A percentile compares a stretch with the other conserved stretches of the same genome.
Conservation (phyloP, 2,888 invertebrate genomes). For the Drosophila recens region DNA sequence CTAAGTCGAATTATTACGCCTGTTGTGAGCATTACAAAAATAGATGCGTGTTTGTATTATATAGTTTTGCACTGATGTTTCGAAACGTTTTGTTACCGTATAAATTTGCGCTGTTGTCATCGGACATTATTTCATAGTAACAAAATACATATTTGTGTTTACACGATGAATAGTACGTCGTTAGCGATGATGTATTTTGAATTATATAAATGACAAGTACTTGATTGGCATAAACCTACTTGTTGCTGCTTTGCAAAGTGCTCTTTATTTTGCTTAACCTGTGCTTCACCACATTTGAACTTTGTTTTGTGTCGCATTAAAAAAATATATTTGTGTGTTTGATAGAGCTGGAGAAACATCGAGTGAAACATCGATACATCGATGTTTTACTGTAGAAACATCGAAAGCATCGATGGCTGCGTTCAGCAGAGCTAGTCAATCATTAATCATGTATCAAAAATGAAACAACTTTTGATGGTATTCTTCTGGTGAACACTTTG, state of each 20-base stretch:
- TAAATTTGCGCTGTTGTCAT: constrained; percentile 54
- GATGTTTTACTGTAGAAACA: too few species aligned
- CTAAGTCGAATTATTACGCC: constrained; percentile 41
- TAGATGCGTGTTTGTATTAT: constrained; percentile 55
- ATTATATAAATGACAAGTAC: constrained; percentile 4
- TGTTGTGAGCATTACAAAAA: constrained; percentile 65
- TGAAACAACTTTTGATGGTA: too few species aligned
- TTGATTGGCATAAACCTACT: neutral
- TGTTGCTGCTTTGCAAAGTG: constrained; percentile 21
- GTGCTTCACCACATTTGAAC: constrained; percentile 25
- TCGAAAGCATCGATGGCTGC: too few species aligned
- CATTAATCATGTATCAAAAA: too few species aligned
- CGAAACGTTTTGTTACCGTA: constrained; percentile 53
- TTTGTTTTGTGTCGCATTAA: constrained; percentile 13
- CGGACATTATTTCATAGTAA: constrained; percentile 55
- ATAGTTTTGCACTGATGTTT: constrained; percentile 47
- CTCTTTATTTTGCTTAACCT: neutral
- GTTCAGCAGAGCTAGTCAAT: too few species aligned
- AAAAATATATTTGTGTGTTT: constrained; percentile 16
- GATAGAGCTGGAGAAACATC: too few species aligned
- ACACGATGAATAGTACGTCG: too few species aligned
- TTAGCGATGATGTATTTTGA: too few species aligned
- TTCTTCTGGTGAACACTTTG: too few species aligned
- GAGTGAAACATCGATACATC: too few species aligned
- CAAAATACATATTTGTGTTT: constrained; percentile 33